Percentiles rank a stretch among this genome's conserved stretches.
Evolutionary conservation across 2,797 vertebrate genomes (phyloP).

Genomic region (Spondyliosoma cantharus): DNA sequence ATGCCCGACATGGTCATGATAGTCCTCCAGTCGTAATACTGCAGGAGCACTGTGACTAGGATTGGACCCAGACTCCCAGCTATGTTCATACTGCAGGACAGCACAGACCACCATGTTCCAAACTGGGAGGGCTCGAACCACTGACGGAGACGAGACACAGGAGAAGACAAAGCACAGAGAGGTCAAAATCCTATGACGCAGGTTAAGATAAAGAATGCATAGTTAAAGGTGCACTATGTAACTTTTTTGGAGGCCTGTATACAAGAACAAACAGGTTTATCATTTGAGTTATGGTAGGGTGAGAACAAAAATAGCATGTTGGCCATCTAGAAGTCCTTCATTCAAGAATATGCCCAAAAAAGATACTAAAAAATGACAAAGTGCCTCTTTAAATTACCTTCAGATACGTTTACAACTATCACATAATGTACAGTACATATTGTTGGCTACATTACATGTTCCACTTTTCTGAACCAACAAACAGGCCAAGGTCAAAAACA

Average conservation of each 20-base stretch:
- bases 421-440: background rate
- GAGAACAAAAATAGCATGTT: no score
- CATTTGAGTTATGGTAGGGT: no score
- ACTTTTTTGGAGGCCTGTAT: no score
- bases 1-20: conserved; percentile 90
- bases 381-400: background rate
- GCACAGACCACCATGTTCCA: conserved; percentile 97
- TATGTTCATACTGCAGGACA: conserved; percentile 98
- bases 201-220: background rate
- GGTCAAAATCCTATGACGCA: background rate
- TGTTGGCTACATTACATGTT: background rate
- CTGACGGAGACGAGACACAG: conserved; percentile 74
- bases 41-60: conserved; percentile 88
- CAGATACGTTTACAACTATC: background rate
- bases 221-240: no score
- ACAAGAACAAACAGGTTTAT: no score
- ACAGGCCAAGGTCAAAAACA: background rate
- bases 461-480: background rate
- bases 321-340: no score
- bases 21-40: conserved; percentile 93
- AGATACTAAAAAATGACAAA: no score
- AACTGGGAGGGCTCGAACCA: conserved; percentile 99
- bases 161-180: background rate
- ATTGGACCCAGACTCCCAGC: conserved; percentile 95
- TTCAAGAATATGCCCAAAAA: no score